Percentiles rank a stretch among this genome's conserved stretches.
phyloP scores from a whole-genome alignment of 2,797 vertebrate genomes.

The Cygnus olor region DNA sequence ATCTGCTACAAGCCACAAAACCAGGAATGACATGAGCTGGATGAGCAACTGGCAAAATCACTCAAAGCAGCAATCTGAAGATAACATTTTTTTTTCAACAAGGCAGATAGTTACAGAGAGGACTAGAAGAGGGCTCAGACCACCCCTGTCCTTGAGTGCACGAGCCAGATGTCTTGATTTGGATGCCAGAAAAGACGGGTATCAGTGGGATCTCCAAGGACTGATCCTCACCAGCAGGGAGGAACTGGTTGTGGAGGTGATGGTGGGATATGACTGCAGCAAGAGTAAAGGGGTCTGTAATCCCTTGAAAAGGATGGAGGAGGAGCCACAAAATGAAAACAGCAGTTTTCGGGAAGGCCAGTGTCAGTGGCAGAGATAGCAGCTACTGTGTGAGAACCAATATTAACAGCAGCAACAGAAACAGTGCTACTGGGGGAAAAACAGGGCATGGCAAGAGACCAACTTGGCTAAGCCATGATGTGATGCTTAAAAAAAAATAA shows the following conservation, averaged over 20 bases:
- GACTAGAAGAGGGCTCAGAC: background rate
- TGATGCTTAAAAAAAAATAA: background rate
- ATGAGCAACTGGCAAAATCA: background rate
- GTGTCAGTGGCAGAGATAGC: background rate
- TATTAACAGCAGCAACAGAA: accelerated
- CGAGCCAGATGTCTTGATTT: accelerated
- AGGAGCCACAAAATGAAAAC: background rate
- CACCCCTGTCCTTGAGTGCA: background rate
- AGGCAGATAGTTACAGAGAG: background rate
- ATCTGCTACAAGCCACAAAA: background rate
- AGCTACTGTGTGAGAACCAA: background rate
- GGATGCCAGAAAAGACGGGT: background rate
- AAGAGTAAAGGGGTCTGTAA: background rate
- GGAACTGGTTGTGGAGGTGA: background rate
- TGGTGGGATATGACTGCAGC: background rate
- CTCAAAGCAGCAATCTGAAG: background rate
- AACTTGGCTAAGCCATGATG: background rate
- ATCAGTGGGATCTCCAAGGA: background rate
- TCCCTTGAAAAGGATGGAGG: background rate
- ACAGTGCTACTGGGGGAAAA: background rate
- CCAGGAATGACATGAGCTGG: background rate
- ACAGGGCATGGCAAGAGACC: background rate
- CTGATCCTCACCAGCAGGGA: background rate
- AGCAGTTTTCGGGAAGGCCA: background rate
- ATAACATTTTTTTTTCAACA: background rate